These are phyloP conservation scores for Melanchra persicariae DNA, from an alignment of 2,888 invertebrate genomes.

Conservation along the genomic window DNA sequence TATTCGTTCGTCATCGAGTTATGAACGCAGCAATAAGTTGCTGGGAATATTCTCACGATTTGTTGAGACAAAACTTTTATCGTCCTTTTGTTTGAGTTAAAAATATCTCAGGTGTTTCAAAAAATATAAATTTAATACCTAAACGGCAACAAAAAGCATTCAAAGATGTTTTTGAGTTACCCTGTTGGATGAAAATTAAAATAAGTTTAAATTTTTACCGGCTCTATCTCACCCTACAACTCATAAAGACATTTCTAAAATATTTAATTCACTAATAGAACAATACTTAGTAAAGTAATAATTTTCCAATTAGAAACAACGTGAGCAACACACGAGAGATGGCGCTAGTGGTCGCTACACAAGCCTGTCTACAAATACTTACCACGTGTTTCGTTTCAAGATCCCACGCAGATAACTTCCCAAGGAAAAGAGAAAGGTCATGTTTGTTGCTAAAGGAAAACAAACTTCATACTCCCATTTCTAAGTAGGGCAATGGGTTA, in stretches of 20 bases:
- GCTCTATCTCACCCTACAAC: too few relatives aligned
- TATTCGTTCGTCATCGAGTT: conserved; percentile 25
- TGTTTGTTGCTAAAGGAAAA: conserved; percentile 22
- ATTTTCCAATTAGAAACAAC: not conserved
- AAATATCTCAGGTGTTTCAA: not conserved
- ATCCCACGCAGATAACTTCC: conserved; percentile 24
- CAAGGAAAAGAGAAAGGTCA: conserved; percentile 26
- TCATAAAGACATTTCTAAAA: too few relatives aligned
- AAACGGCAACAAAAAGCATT: too few relatives aligned
- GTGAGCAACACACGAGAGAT: conserved; percentile 31
- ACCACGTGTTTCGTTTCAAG: conserved; percentile 26
- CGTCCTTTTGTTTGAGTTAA: not conserved
- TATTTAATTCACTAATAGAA: too few relatives aligned
- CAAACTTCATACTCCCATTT: conserved; percentile 10
- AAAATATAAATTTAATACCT: not conserved
- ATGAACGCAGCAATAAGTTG: conserved; percentile 19
- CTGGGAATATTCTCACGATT: conserved; percentile 30
- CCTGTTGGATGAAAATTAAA: too few relatives aligned
- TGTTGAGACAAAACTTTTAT: conserved; percentile 1
- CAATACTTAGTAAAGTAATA: not conserved
- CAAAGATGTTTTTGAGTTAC: too few relatives aligned
- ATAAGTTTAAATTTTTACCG: too few relatives aligned
- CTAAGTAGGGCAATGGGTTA: conserved; percentile 25
- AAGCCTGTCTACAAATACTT: not conserved
- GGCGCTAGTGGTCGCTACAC: conserved; percentile 35